These are phyloP conservation scores for Salvelinus namaycush DNA, from an alignment of 2,113 vertebrate genomes.

Conservation along the genomic window DNA sequence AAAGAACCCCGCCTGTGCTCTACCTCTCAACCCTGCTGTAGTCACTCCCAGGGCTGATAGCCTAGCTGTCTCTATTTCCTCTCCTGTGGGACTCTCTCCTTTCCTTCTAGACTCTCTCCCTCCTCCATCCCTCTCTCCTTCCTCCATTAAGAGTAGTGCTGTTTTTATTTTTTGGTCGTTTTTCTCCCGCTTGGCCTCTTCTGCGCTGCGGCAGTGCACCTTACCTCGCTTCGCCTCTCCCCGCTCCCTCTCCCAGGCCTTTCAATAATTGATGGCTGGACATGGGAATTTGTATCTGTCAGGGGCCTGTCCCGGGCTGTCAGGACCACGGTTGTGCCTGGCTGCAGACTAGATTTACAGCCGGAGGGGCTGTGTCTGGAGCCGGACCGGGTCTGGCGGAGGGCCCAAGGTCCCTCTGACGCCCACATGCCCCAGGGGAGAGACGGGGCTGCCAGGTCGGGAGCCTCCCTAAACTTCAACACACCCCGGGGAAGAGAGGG, in stretches of 20 bases:
- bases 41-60: background rate
- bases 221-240: constrained; percentile 4
- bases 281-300: constrained; percentile 11
- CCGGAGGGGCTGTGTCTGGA: background rate
- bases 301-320: constrained; percentile 15
- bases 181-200: background rate
- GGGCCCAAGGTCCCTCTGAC: background rate
- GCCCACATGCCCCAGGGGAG: background rate
- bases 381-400: constrained; percentile 1
- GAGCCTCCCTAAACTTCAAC: background rate
- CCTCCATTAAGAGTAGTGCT: background rate
- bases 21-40: background rate
- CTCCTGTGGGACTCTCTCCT: background rate
- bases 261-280: constrained; percentile 27
- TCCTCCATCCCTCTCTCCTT: background rate
- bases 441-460: background rate
- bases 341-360: constrained; percentile 30
- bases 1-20: background rate
- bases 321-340: constrained; percentile 7
- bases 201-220: background rate
- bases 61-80: background rate
- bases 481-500: background rate
- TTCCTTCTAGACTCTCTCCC: constrained; percentile 8
- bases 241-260: background rate
- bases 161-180: background rate